phyloP scores from a whole-genome alignment of 2,888 invertebrate genomes.

The Cataglyphis cursor region DNA sequence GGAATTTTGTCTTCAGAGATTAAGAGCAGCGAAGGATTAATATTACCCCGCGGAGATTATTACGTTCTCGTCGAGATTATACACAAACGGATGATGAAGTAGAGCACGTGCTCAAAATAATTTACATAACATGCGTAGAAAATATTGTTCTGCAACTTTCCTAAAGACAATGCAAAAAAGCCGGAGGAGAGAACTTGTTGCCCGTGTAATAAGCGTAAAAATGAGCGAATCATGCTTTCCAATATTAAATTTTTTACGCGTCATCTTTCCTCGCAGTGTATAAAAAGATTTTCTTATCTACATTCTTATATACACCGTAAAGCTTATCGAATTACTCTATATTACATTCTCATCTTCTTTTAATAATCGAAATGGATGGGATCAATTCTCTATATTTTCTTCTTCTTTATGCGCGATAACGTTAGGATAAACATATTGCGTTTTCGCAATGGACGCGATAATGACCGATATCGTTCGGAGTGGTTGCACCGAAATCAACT shows the following conservation, averaged over 20 bases:
- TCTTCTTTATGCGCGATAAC: not conserved
- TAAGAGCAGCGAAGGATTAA: conserved; percentile 65
- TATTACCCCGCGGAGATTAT: conserved; percentile 61
- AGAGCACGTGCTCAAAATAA: conserved; percentile 52
- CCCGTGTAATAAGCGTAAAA: conserved; percentile 26
- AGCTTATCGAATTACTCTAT: conserved; percentile 10
- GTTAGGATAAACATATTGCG: not conserved
- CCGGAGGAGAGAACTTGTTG: conserved; percentile 12
- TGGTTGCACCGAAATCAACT: not conserved
- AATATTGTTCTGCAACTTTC: conserved; percentile 29
- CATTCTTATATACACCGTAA: not conserved
- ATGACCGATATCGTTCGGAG: not conserved
- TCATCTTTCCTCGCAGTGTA: not conserved
- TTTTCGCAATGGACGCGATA: too few species aligned
- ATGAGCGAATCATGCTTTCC: conserved; percentile 31
- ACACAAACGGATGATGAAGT: conserved; percentile 54
- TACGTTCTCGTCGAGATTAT: conserved; percentile 43
- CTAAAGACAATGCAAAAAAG: not conserved
- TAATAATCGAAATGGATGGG: not conserved
- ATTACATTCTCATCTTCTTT: not conserved
- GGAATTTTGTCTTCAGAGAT: conserved; percentile 59
- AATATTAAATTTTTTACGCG: conserved; percentile 21
- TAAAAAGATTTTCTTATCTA: conserved; percentile 1
- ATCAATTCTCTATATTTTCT: not conserved
- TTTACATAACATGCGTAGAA: conserved; percentile 47